Evolutionary conservation across 1,140 invertebrate species (phyloP), one percentile per base, ranked within the genome.

Genomic region (Apis florea): DNA sequence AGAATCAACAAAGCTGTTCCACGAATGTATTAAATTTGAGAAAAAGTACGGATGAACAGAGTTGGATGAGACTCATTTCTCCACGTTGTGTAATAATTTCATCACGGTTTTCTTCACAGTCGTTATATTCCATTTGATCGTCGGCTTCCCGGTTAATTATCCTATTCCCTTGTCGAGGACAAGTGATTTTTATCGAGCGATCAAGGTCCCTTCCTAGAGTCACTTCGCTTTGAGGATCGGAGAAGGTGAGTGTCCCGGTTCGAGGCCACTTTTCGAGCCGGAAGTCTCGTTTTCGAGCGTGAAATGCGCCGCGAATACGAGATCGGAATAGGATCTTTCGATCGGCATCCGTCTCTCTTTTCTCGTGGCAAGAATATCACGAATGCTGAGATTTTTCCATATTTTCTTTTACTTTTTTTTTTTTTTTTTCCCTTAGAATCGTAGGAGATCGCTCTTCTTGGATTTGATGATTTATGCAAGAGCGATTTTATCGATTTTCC

Each of bases 191-290:
- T 40, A 10, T 53, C 49, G 24, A 8, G 31, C 56, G n/a, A 59
- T 19, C 71, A 61, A 73, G 71, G 71, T 13, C 71, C 19, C 17
- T 73, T 73, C 56, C 71, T 73, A 73, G 71, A 54, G 24, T 13
- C 1, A 53, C 4, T 3, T 49, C 47, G 67, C 8, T 24, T 24
- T 10, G 9, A 12, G 19, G 53, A 74, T 78, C 81, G 64, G 24
- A 75, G 85, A 87, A 83, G 82, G 71, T 77, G 78, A 51, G 47
- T 66, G 85, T 77, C 73, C 85, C 54, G 71, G 77, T 70, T 87
- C 81, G 40, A 66, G 54, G 63, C 49, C 66, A 53, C 70, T 86
- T 81, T 86, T 84, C 58, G 64, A 81, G 80, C 61, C 76, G 85
- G 76, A 83, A 83, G 64, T 61, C 63, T 83, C 56, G 59, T 31